Evolutionary conservation across 2,113 vertebrate genomes (phyloP), one percentile per base, ranked within the genome.

Genomic region (Pseudorhombus dupliciocellatus): DNA sequence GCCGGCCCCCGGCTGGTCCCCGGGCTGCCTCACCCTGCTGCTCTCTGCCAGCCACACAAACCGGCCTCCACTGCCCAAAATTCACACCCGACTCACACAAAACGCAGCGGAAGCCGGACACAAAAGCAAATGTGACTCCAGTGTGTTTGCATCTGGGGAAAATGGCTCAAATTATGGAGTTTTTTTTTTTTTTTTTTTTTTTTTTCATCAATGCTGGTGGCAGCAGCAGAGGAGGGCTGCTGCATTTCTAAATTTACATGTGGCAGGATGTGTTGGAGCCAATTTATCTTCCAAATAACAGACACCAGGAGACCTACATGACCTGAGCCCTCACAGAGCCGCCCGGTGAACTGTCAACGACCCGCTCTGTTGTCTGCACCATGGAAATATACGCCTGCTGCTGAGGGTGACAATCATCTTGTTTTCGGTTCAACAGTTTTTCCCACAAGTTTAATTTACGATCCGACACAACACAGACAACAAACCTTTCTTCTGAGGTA

Each of bases 11-110:
- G 46, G 85, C 84, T 74, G 6, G 71, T 81, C 74, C 72, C 61
- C 42, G 46, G 85, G 83, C 73, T 58, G 88, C 86, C 87, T 84
- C 86, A 84, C 81, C 89, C 86, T 34, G 74, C 71, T 69, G 84
- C 74, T 84, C 63, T 74, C 84, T 79, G 81, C 80, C 89, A 85
- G 76, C 83, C 81, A 64, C 73, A 61, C 66, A 83, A 84, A 88
- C 63, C 59, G 40, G 30, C 59, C 68, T 62, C n/a, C 24, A 18
- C 63, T 66, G 48, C 70, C 69, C 89, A 70, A 79, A 70, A 84
- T 84, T 87, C 82, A 86, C 87, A 90, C 84, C 80, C 75, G 0
- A 51, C 75, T 75, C 25, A 18, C 80, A 73, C n/a, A 84, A 88
- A 86, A 89, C 86, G n/a, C 88, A 46, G 57, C 63, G 64, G 86